These are phyloP conservation scores for Corythornis madagascariensis DNA, from an alignment of 2,113 vertebrate species.

Conservation along the genomic window DNA sequence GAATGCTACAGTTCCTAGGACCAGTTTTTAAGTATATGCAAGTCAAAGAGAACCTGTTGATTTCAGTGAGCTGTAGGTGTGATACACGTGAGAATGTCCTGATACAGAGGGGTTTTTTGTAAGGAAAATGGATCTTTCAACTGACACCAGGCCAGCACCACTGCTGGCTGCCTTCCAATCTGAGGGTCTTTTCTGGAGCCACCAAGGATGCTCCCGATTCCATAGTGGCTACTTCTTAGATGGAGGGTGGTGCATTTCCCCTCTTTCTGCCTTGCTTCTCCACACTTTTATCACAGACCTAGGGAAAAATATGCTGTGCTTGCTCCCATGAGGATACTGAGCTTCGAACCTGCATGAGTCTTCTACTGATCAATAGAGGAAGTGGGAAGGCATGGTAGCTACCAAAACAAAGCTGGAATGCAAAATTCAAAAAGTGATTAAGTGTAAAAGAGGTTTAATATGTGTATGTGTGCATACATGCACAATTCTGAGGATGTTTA, in stretches of 20 bases:
- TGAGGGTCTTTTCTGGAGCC: background rate
- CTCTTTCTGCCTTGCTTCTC: background rate
- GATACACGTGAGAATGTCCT: background rate
- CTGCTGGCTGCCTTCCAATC: background rate
- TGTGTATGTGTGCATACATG: background rate
- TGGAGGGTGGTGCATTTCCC: background rate
- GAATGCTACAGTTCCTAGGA: background rate
- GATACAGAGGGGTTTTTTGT: background rate
- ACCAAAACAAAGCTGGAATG: background rate
- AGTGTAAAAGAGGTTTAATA: background rate
- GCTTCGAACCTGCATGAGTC: background rate
- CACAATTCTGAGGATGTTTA: background rate
- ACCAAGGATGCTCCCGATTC: rapidly evolving
- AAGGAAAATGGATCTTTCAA: background rate
- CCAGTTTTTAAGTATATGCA: background rate
- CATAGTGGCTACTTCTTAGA: rapidly evolving
- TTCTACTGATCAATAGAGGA: background rate
- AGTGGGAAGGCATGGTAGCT: background rate
- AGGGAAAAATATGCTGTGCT: background rate
- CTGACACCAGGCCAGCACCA: background rate
- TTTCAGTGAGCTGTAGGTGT: background rate
- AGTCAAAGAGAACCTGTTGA: background rate
- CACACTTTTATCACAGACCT: background rate
- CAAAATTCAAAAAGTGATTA: background rate
- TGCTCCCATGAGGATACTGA: background rate